phyloP scores from a whole-genome alignment of 1,140 invertebrate species.

The Rhynchophorus ferrugineus region DNA sequence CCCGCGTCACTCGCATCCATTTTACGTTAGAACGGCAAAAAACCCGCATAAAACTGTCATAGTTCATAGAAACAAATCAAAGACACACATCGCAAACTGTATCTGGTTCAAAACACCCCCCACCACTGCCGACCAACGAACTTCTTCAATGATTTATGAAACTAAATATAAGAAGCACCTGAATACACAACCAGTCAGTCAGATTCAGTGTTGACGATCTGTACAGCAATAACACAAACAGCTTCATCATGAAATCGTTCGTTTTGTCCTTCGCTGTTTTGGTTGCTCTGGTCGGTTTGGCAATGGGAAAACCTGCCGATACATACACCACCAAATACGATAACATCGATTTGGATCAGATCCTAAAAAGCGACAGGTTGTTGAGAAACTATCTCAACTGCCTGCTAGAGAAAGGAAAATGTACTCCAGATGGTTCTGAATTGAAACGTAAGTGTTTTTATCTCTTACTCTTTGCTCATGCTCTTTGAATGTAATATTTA shows the following conservation, averaged over 20 bases:
- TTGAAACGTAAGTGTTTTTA: slow-evolving; percentile 62
- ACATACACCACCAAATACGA: slow-evolving; percentile 66
- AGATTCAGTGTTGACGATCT: no score
- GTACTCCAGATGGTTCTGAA: slow-evolving; percentile 61
- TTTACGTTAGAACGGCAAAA: no score
- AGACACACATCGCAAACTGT: no score
- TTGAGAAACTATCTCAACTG: slow-evolving; percentile 58
- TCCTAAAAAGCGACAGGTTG: slow-evolving; percentile 56
- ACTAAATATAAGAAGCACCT: background rate
- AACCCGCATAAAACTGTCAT: no score
- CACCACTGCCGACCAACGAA: background rate
- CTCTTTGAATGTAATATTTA: no score
- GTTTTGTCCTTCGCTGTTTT: background rate
- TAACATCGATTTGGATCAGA: slow-evolving; percentile 59
- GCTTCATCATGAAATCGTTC: background rate
- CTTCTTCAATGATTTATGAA: background rate
- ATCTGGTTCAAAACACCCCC: background rate
- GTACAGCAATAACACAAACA: no score
- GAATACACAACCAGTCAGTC: background rate
- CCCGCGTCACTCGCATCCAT: no score
- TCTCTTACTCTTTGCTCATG: no score
- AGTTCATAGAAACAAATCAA: no score
- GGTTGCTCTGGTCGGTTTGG: background rate
- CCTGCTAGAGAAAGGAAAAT: slow-evolving; percentile 54
- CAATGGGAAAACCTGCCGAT: background rate